A percentile compares a stretch with the other conserved stretches of the same genome.
phyloP scores from a whole-genome alignment of 2,888 invertebrate species.

The Molorchus minor region DNA sequence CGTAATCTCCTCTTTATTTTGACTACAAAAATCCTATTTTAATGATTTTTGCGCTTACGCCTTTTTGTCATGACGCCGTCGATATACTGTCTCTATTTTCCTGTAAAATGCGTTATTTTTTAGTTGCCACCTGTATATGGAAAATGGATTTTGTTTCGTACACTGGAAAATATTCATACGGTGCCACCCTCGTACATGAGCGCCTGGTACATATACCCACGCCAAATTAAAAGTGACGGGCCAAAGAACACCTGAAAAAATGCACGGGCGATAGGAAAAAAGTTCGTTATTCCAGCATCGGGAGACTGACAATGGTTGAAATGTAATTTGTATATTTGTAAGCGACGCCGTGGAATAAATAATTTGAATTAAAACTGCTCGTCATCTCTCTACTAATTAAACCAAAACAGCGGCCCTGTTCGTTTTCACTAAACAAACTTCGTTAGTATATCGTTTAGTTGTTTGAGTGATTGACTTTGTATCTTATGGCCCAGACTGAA shows the following conservation, averaged over 20 bases:
- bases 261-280: slow-evolving; percentile 2
- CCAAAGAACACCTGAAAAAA: slow-evolving; percentile 31
- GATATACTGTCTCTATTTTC: too few species aligned
- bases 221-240: slow-evolving; percentile 36
- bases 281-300: slow-evolving; percentile 8
- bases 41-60: too few species aligned
- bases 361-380: slow-evolving; percentile 56
- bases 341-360: slow-evolving; percentile 49
- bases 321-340: slow-evolving; percentile 57
- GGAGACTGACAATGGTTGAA: slow-evolving; percentile 48
- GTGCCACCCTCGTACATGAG: too few species aligned
- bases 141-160: too few species aligned
- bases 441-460: neutral
- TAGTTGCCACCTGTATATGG: too few species aligned
- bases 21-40: too few species aligned
- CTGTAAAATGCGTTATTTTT: too few species aligned
- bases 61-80: too few species aligned
- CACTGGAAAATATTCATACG: too few species aligned
- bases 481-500: slow-evolving; percentile 9
- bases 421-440: neutral
- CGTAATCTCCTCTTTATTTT: too few species aligned
- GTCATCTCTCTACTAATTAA: slow-evolving; percentile 58
- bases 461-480: neutral
- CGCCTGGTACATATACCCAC: slow-evolving; percentile 35
- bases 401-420: slow-evolving; percentile 46